Evolutionary conservation across 2,113 vertebrate species (phyloP), one percentile per base, ranked within the genome.

Genomic region (Gavialis gangeticus): DNA sequence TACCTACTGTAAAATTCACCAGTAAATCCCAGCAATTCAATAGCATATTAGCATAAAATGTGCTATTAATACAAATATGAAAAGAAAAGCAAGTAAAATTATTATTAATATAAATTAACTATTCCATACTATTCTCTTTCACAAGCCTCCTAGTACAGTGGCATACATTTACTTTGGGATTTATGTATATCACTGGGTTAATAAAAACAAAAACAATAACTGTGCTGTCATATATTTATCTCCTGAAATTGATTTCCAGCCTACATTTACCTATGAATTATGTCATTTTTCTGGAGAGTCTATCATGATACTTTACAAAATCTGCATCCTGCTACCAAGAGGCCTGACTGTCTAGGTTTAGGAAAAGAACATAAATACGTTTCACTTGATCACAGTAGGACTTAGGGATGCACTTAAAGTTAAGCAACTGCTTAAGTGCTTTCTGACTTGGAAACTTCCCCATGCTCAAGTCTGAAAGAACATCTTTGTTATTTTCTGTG

Each of bases 231-330:
- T 76, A 9, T 27, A 1, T 94, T 84, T 83, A 7, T 90, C 30
- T 73, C 76, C 87, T 79, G 37, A 89, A 90, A 94, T 3, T 85
- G 28, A 59, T 91, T 88, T 84, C 63, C 66, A 63, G 76, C 67
- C 4, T 79, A 92, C 79, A 86, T 91, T 91, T 87, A 83, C 28
- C 56, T 18, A 2, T 28, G 82, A 82, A 90, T 79, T 82, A 73
- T 54, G 2, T 73, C 13, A 46, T 76, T 87, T 80, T 30, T 13
- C 58, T 80, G 28, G 57, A 95, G 90, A 30, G 59, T 67, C 12
- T 2, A 27, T 81, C 12, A 4, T 34, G 34, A 5, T 67, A 62
- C 8, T 78, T 54, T 62, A 80, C 87, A 91, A 82, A 57, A 37
- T 62, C 78, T 75, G 59, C 46, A 75, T 87, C 13, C 18, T 25